A percentile compares a stretch with the other conserved stretches of the same genome.
phyloP scores from a whole-genome alignment of 2,113 vertebrate genomes.

The Laticauda colubrina region DNA sequence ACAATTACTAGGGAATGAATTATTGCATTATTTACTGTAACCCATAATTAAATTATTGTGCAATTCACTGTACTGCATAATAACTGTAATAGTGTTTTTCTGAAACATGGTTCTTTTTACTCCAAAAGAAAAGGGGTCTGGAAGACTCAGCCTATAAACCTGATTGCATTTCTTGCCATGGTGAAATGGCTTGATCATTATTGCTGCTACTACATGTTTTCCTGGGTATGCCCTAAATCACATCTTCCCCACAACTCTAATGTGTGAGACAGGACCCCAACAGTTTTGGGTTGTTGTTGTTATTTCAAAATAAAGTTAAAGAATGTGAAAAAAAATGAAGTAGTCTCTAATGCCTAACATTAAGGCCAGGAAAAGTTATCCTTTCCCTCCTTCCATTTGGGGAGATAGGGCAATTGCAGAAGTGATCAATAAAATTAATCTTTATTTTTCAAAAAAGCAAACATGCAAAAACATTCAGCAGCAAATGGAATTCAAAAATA shows the following conservation, averaged over 20 bases:
- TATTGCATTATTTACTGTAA: background rate
- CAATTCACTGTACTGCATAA: background rate
- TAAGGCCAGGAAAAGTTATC: background rate
- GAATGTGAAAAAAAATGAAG: background rate
- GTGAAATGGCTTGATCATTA: too few species aligned
- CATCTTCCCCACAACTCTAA: too few species aligned
- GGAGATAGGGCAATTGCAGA: background rate
- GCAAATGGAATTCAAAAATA: background rate
- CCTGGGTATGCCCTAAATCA: too few species aligned
- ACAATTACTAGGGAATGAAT: background rate
- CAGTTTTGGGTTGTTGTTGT: too few species aligned
- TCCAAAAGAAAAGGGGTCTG: background rate
- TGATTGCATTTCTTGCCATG: background rate
- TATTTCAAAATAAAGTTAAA: background rate
- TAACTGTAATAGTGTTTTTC: background rate
- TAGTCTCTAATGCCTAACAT: background rate
- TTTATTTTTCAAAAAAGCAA: background rate
- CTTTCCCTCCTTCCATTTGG: background rate
- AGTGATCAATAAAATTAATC: background rate
- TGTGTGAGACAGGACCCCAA: too few species aligned
- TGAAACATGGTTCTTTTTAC: background rate
- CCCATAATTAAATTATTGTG: background rate
- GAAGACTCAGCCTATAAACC: background rate
- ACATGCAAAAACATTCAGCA: background rate
- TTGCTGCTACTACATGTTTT: too few species aligned